Evolutionary conservation across 1,140 invertebrate genomes (phyloP), one percentile per base, ranked within the genome.

Genomic region (Caerostris darwini): DNA sequence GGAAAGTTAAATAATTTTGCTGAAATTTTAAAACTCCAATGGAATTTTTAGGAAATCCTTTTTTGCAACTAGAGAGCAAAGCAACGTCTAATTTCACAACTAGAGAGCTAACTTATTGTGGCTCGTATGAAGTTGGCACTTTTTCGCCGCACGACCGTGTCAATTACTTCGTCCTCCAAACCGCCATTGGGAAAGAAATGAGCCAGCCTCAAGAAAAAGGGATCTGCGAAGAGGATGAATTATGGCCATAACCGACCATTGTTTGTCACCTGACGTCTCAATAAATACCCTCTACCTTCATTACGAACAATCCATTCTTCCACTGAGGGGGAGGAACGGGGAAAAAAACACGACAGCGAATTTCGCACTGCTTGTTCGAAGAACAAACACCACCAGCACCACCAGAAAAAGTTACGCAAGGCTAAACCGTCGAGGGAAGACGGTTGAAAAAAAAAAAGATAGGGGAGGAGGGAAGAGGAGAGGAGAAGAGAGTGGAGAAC

Each of bases 201-300:
- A 64, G 61, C 10, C n/a, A 12, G 34, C 34, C 34, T 34, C 34
- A 34, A 34, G 34, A 34, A 34, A 34, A 34, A 34, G 34, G 34
- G 34, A 34, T 34, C 34, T 34, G 12, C 61, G 61, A 1, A 64
- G 61, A 64, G 61, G 71, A 77, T 77, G 71, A 77, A 50, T 50
- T 77, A 77, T 77, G 34, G 71, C 71, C 71, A 7, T 34, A 5
- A 12, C n/a, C 71, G 71, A 8, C 71, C 50, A 77, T 77, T 77
- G 71, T 77, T 77, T 77, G 71, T 77, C 71, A 77, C 71, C 71
- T 77, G 71, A 77, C 71, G 71, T 77, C 2, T 34, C 71, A 77
- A 77, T 77, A 77, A 77, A 77, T 77, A 77, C 71, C 19, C 50
- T 77, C 71, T 77, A 77, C 71, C 71, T 77, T 77, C 71, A 77